Evolutionary conservation across 2,797 vertebrate genomes (phyloP).

Genomic region (Ataeniobius toweri): DNA sequence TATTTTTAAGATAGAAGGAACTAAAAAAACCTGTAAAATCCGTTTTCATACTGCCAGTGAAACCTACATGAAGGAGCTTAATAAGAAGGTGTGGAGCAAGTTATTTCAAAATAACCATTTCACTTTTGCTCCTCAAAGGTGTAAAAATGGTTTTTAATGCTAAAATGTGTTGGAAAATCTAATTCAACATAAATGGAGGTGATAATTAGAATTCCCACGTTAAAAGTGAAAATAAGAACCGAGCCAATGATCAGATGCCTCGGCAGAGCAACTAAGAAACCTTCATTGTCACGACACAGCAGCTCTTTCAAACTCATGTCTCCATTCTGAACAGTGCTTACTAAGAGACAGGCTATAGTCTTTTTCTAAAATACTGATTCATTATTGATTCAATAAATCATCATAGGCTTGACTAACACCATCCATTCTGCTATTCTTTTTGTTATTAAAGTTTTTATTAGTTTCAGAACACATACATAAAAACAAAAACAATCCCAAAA

Average conservation of each 20-base stretch:
- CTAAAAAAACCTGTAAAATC: background rate
- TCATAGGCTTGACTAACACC: background rate
- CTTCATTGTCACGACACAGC: constrained; percentile 58
- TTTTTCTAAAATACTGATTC: background rate
- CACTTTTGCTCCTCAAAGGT: constrained; percentile 57
- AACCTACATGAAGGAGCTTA: constrained; percentile 11
- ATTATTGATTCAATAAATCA: background rate
- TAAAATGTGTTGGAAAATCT: constrained; percentile 78
- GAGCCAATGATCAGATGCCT: constrained; percentile 48
- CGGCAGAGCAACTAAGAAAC: constrained; percentile 42
- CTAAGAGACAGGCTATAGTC: background rate
- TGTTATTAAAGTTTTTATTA: too few species aligned
- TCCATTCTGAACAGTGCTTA: constrained; percentile 1
- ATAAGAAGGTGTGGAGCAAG: constrained; percentile 43
- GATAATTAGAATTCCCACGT: constrained; percentile 91
- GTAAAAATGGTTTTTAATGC: constrained; percentile 60
- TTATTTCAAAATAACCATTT: constrained; percentile 46
- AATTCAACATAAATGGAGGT: constrained; percentile 82
- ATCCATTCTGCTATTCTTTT: too few species aligned
- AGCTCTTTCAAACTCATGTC: constrained; percentile 20
- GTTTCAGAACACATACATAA: too few species aligned
- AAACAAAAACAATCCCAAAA: too few species aligned
- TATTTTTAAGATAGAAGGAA: background rate
- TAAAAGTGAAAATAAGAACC: constrained; percentile 78
- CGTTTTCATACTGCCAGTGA: background rate